Base-by-base conservation (phyloP, 2,113 vertebrate species). In the Aspidoscelis tigris region DNA sequence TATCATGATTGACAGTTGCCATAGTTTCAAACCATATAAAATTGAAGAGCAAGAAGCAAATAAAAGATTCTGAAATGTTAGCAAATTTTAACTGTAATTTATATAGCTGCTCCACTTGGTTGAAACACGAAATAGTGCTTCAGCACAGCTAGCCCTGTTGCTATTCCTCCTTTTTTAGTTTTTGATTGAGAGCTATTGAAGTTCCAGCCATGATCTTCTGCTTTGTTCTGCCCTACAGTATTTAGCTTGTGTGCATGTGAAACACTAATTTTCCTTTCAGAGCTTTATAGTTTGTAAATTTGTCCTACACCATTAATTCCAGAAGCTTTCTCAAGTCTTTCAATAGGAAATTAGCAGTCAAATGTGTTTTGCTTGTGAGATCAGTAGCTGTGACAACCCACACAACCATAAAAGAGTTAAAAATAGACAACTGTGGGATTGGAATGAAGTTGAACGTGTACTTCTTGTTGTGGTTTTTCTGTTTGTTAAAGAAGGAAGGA, bases 241-340 rank as follows among this genome's bases (percentile, higher is more conserved):
- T 55, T 79, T 71, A 85, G 73, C 43, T 77, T 88, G 66, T 87
- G 12, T 85, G 92, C 89, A 86, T 77, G 21, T 89, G 78, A 83
- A 80, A 89, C 50, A 26, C 84, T 94, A 86, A 94, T 92, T 94
- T 93, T 93, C 89, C 93, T 88, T 93, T 94, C 89, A 94, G 90
- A 95, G 79, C 2, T 69, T 90, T 90, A 82, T 82, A 93, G 89
- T 95, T 94, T 93, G 85, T 94, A 93, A 95, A 95, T 86, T 93
- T 93, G 87, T 89, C 86, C 93, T 91, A 91, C 18, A 16, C 10
- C 80, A 89, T 92, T 93, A 90, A 94, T 95, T 93, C 93, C 85
- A 86, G 77, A 85, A 91, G 80, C 22, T 41, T 92, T 91, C 84
- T 84, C 83, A 39, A 61, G 44, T 88, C 84, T 92, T 95, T 91